These are phyloP conservation scores for Lasioglossum vierecki DNA, from an alignment of 2,888 invertebrate species.

Conservation along the genomic window DNA sequence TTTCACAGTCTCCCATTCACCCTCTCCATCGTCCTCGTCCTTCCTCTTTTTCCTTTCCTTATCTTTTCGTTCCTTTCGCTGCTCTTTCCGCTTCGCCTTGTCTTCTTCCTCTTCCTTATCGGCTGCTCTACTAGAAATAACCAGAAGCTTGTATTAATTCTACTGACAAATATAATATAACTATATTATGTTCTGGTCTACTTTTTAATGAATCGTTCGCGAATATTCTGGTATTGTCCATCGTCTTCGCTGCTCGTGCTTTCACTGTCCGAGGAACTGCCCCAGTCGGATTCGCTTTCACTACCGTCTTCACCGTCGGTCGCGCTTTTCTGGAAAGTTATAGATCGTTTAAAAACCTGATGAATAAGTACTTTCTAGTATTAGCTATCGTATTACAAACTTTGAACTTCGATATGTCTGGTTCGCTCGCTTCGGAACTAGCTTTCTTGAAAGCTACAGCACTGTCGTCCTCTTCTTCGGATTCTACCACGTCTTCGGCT, in stretches of 20 bases:
- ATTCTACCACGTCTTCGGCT: conserved; percentile 87
- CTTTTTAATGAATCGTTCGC: conserved; percentile 93
- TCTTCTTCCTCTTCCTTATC: conserved; percentile 87
- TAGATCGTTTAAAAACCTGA: neutral
- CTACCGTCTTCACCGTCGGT: conserved; percentile 89
- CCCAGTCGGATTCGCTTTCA: conserved; percentile 95
- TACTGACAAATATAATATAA: neutral
- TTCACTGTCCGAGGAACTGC: conserved; percentile 92
- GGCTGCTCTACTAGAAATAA: conserved; percentile 82
- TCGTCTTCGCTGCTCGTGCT: conserved; percentile 93
- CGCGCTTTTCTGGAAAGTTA: conserved; percentile 76
- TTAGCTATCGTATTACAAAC: conserved; percentile 59
- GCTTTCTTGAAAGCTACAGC: conserved; percentile 81
- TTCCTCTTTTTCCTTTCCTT: conserved; percentile 86
- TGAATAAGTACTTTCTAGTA: neutral
- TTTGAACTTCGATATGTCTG: conserved; percentile 82
- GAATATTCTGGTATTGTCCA: conserved; percentile 89
- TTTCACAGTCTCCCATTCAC: conserved; percentile 96
- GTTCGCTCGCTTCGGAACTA: conserved; percentile 79
- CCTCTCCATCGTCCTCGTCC: conserved; percentile 92
- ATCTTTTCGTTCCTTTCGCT: conserved; percentile 85
- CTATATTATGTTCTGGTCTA: conserved; percentile 67
- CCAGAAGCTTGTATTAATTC: neutral
- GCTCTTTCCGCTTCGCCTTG: conserved; percentile 85
- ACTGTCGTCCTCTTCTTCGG: conserved; percentile 86